A percentile compares a stretch with the other conserved stretches of the same genome.
Conservation (phyloP, 2,888 invertebrate genomes). For the Chymomyza procnemis region DNA sequence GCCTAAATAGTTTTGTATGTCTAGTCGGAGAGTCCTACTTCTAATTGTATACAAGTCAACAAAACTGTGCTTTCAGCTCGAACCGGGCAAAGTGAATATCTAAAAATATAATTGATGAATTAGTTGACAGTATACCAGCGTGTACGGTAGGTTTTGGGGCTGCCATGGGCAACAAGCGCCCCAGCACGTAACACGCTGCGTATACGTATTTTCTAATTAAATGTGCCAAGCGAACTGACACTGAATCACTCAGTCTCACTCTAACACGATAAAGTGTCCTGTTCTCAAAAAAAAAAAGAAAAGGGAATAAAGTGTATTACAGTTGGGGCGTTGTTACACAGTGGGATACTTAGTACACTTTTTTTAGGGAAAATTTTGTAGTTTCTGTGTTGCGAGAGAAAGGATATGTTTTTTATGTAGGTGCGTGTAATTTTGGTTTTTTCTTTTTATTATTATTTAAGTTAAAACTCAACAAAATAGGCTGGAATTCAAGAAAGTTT, state of each 20-base stretch:
- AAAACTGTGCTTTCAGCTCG: not conserved
- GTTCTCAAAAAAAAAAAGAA: not conserved
- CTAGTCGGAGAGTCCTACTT: not conserved
- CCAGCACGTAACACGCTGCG: constrained; percentile 54
- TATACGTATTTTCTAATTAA: constrained; percentile 69
- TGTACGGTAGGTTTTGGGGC: constrained; percentile 11
- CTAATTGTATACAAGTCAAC: not conserved
- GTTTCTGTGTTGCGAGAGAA: no score
- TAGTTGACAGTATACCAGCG: constrained; percentile 50
- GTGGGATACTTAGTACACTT: constrained; percentile 8
- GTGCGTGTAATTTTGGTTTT: no score
- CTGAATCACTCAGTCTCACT: not conserved
- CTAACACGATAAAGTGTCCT: not conserved
- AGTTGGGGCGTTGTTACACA: not conserved
- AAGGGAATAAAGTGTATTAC: no score
- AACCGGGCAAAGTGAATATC: constrained; percentile 27
- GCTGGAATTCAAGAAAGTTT: no score
- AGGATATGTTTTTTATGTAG: no score
- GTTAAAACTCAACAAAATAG: no score
- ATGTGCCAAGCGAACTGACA: constrained; percentile 30
- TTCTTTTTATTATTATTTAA: no score
- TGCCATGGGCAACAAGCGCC: constrained; percentile 30
- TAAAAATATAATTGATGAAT: constrained; percentile 61
- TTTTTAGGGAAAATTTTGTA: no score
- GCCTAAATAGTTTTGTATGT: not conserved